Evolutionary conservation across 2,888 invertebrate species (phyloP).

Genomic region (Acleris emargana): DNA sequence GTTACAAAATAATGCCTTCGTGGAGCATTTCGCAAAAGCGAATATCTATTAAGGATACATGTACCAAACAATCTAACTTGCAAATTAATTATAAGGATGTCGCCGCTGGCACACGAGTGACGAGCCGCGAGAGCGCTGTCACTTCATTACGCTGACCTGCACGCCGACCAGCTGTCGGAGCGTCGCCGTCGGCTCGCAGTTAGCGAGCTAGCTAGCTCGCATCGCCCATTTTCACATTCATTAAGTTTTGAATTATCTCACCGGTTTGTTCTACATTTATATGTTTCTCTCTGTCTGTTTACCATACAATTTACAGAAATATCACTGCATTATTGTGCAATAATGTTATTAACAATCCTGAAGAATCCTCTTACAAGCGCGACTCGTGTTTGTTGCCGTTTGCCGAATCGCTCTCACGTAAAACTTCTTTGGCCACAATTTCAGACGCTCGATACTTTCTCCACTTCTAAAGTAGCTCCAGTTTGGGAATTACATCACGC

Average conservation of each 20-base stretch:
- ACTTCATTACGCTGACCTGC: constrained; percentile 19
- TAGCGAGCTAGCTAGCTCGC: not conserved
- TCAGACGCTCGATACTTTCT: constrained; percentile 17
- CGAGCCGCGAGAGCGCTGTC: constrained; percentile 4
- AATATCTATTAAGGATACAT: constrained; percentile 24
- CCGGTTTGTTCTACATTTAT: too few species aligned
- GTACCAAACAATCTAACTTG: constrained; percentile 33
- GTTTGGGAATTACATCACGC: constrained; percentile 33
- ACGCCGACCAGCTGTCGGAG: constrained; percentile 7
- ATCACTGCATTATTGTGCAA: too few species aligned
- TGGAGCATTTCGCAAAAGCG: constrained; percentile 8
- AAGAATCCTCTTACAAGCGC: too few species aligned
- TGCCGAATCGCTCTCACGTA: not conserved
- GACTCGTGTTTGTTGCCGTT: too few species aligned
- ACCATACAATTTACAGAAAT: too few species aligned
- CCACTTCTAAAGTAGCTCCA: constrained; percentile 18
- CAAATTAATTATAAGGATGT: constrained; percentile 22
- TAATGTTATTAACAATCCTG: too few species aligned
- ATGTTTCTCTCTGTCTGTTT: too few species aligned
- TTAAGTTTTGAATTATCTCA: not conserved
- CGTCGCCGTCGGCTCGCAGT: not conserved
- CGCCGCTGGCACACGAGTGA: constrained; percentile 13
- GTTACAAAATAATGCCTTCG: constrained; percentile 14
- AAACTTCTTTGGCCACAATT: constrained; percentile 5
- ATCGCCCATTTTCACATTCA: not conserved